These are phyloP conservation scores for Cuculus canorus DNA, from an alignment of 2,797 vertebrate species.

Conservation along the genomic window DNA sequence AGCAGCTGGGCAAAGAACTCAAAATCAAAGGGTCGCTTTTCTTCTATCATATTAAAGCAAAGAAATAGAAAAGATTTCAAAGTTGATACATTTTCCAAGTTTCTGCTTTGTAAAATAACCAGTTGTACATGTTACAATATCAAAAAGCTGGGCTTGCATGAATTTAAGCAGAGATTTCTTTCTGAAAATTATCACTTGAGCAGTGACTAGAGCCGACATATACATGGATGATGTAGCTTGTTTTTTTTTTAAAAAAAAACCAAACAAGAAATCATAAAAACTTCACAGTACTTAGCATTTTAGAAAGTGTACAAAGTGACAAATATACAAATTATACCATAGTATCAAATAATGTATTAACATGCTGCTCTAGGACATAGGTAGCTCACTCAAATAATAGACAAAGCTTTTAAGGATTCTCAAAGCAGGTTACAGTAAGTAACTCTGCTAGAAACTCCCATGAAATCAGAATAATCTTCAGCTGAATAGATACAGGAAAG, in stretches of 20 bases:
- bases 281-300: background rate
- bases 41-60: conserved; percentile 78
- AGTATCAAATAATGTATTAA: background rate
- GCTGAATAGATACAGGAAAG: background rate
- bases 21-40: conserved; percentile 91
- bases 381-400: background rate
- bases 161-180: background rate
- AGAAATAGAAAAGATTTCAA: background rate
- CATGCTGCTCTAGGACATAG: background rate
- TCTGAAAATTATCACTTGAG: background rate
- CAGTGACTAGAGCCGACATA: background rate
- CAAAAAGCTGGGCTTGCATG: background rate
- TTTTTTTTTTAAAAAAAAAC: background rate
- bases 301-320: background rate
- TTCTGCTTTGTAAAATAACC: conserved; percentile 5
- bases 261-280: background rate
- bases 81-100: background rate
- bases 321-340: background rate
- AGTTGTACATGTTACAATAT: background rate
- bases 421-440: background rate
- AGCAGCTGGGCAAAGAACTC: conserved; percentile 92
- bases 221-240: background rate
- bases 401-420: background rate
- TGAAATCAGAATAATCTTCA: background rate
- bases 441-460: background rate